These are phyloP conservation scores for Pristionchus japonicus DNA, from an alignment of 2,888 invertebrate species.

Conservation along the genomic window DNA sequence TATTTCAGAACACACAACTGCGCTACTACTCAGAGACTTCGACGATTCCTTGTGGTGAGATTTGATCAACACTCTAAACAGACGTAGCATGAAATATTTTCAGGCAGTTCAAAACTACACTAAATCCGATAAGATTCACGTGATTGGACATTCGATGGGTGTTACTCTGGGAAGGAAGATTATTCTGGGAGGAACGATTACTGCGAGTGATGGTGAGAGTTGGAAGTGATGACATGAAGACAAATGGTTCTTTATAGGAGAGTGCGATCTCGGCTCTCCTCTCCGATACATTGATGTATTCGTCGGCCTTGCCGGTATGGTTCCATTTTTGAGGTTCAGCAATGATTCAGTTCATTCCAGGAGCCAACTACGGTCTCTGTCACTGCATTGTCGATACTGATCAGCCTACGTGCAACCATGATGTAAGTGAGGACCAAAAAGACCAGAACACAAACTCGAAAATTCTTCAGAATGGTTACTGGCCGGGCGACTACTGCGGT, in stretches of 20 bases:
- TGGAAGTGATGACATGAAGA: background rate
- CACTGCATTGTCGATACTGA: slow-evolving; percentile 60
- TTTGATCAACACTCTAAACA: too few relatives aligned
- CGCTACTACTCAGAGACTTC: slow-evolving; percentile 53
- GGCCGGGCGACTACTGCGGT: slow-evolving; percentile 67
- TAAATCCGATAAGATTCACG: background rate
- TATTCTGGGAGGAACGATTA: slow-evolving; percentile 61
- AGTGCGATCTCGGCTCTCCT: slow-evolving; percentile 59
- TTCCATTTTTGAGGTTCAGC: background rate
- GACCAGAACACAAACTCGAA: too few relatives aligned
- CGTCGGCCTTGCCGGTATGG: slow-evolving; percentile 61
- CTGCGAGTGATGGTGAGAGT: slow-evolving; percentile 34
- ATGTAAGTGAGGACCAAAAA: slow-evolving; percentile 50
- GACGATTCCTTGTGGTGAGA: slow-evolving; percentile 64
- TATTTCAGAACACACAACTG: slow-evolving; percentile 66
- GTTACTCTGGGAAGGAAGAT: slow-evolving; percentile 64
- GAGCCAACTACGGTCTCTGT: slow-evolving; percentile 71
- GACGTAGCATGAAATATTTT: too few relatives aligned
- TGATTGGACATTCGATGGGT: slow-evolving; percentile 68
- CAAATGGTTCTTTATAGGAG: slow-evolving; percentile 46
- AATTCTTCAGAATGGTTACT: slow-evolving; percentile 60
- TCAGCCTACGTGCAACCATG: slow-evolving; percentile 64
- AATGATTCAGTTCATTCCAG: slow-evolving; percentile 42
- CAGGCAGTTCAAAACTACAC: slow-evolving; percentile 43
- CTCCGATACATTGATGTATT: slow-evolving; percentile 64